phyloP scores from a whole-genome alignment of 1,140 invertebrate genomes.

The Ceratosolen fusciceps region DNA sequence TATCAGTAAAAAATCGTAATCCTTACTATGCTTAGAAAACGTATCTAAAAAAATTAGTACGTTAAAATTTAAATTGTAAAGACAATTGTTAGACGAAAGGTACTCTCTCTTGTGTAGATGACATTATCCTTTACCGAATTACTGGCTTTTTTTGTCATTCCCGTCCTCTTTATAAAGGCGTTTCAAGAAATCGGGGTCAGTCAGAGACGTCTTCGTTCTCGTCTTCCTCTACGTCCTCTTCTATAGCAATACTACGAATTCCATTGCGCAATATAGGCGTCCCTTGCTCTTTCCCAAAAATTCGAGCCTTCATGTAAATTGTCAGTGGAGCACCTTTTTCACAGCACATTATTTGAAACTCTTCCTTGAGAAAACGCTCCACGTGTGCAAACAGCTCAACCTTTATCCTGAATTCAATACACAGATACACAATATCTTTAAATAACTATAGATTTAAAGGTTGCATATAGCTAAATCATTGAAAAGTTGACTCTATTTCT shows the following conservation, averaged over 20 bases:
- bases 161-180: not conserved
- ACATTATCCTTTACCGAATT: too few species aligned
- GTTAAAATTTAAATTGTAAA: too few species aligned
- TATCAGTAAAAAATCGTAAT: too few species aligned
- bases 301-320: slow-evolving; percentile 67
- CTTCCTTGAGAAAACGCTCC: slow-evolving; percentile 71
- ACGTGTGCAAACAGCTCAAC: slow-evolving; percentile 72
- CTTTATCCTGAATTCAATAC: slow-evolving; percentile 62
- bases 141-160: not conserved
- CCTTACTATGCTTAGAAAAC: too few species aligned
- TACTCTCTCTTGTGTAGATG: too few species aligned
- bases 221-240: slow-evolving; percentile 65
- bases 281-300: slow-evolving; percentile 72
- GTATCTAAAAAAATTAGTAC: too few species aligned
- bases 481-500: too few species aligned
- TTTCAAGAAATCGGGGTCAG: slow-evolving; percentile 3
- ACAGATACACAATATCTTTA: too few species aligned
- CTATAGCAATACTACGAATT: slow-evolving; percentile 70
- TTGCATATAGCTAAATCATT: too few species aligned
- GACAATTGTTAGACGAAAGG: too few species aligned
- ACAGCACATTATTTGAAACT: slow-evolving; percentile 61
- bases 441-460: too few species aligned
- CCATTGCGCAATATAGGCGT: slow-evolving; percentile 72
- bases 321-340: slow-evolving; percentile 60
- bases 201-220: slow-evolving; percentile 54